These are phyloP conservation scores for Oreocharis arfaki DNA, from an alignment of 2,113 vertebrate genomes.

Conservation along the genomic window DNA sequence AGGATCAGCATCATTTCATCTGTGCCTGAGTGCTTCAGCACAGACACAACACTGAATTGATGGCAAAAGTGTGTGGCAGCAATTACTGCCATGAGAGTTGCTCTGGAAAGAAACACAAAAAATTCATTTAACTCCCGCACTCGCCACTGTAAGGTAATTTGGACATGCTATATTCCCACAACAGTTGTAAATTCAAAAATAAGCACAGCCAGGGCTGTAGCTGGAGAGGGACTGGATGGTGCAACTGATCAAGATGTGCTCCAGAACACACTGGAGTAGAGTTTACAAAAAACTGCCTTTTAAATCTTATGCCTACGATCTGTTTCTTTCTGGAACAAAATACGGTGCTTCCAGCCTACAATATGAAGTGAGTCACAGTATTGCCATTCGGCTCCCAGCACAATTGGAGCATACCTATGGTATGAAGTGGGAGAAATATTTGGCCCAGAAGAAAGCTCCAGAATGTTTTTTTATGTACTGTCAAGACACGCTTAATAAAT, in stretches of 20 bases:
- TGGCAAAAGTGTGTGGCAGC: slow-evolving; percentile 4
- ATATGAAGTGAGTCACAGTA: not conserved
- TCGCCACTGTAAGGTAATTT: not conserved
- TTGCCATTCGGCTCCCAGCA: slow-evolving; percentile 45
- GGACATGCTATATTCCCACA: not conserved
- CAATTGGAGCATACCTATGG: slow-evolving; percentile 49
- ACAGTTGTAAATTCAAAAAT: slow-evolving; percentile 19
- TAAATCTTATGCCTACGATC: not conserved
- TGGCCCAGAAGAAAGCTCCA: slow-evolving; percentile 30
- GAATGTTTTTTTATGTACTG: slow-evolving; percentile 3
- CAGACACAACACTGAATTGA: not conserved
- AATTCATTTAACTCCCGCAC: not conserved
- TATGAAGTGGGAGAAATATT: slow-evolving; percentile 44
- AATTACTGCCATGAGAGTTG: not conserved
- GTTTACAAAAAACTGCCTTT: slow-evolving; percentile 28
- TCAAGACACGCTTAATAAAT: slow-evolving; percentile 44
- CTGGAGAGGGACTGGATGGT: not conserved
- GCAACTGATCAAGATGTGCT: not conserved
- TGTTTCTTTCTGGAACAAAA: slow-evolving; percentile 36
- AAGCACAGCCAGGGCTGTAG: not conserved
- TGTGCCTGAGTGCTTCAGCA: not conserved
- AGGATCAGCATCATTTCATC: not conserved
- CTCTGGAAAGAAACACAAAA: not conserved
- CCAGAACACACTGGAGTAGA: not conserved
- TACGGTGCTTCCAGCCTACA: not conserved